Base-by-base conservation (phyloP, 2,888 invertebrate genomes). In the Eurytoma adleriae region DNA sequence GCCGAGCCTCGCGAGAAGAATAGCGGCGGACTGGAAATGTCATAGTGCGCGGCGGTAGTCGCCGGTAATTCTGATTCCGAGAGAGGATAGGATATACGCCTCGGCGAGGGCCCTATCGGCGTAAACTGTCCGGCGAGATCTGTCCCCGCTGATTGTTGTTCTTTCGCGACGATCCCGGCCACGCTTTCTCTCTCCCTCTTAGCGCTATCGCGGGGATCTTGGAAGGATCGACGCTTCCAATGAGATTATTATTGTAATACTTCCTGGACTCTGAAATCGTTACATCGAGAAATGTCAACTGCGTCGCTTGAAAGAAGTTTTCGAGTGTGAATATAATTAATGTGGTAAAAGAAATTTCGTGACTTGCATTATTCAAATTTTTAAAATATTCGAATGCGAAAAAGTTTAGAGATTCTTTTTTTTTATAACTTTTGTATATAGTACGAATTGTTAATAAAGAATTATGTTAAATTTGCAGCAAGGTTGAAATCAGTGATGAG, bases 1-100 rank as follows among this genome's bases (percentile, higher is more conserved):
- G 14, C 50, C 4, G 13, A 50, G 50, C 57, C 3, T 5, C 12
- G 48, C 24, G 27, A 84, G 83, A 84, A 85, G 20, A 62, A 64
- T 67, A 61, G 61, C 81, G 87, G 86, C 85, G 79, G 83, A 82
- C 84, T 86, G 85, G 83, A 88, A 88, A 88, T 88, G 87, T 88
- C 88, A 88, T 87, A 85, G 84, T 84, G 81, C 24, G 24, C 57
- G 59, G 27, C 10, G 62, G 62, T 62, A 24, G 54, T 59, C 64
- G 16, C 30, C 30, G 7, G 30, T 83, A 83, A 85, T 85, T 83
- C 59, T 24, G 74, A 77, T 52, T 57, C 50, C 20, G 0, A n/a
- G 16, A 48, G 30, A 10, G 66, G 62, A 73, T 20, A 78, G 18
- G 27, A 18, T 50, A 18, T 50, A 4, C 40, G 40, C 40, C 10